Evolutionary conservation across 1,140 invertebrate genomes (phyloP).

Genomic region (Cotesia glomerata): DNA sequence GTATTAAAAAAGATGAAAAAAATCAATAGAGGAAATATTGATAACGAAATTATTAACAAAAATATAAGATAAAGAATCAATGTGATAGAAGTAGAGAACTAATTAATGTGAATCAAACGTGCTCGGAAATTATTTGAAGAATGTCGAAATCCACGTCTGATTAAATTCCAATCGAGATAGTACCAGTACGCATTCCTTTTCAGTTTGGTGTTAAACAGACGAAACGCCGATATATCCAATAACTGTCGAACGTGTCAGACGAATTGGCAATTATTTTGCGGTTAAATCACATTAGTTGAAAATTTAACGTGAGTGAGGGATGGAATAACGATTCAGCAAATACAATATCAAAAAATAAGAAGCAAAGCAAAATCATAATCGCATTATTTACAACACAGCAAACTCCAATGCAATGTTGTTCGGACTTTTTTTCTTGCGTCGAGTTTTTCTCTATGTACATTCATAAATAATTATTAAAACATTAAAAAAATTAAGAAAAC

Average conservation of each 20-base stretch:
- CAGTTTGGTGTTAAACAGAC: not conserved
- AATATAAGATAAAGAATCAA: too few relatives aligned
- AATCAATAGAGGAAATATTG: too few relatives aligned
- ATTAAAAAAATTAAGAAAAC: too few relatives aligned
- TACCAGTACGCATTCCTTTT: not conserved
- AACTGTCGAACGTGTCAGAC: not conserved
- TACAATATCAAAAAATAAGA: not conserved
- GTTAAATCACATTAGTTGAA: conserved; percentile 2
- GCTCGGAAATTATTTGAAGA: not conserved
- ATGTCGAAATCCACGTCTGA: not conserved
- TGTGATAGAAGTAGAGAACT: not conserved
- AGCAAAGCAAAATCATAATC: not conserved
- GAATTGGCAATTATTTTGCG: not conserved
- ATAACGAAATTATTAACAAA: too few relatives aligned
- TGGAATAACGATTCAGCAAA: not conserved
- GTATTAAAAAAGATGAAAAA: too few relatives aligned
- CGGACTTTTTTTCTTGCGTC: too few relatives aligned
- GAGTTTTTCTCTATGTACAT: too few relatives aligned
- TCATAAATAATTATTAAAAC: too few relatives aligned
- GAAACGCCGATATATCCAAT: conserved; percentile 1
- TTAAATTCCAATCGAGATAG: not conserved
- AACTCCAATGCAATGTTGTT: too few relatives aligned
- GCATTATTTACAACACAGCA: too few relatives aligned
- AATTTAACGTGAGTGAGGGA: not conserved
- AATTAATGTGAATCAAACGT: not conserved